A percentile compares a stretch with the other conserved stretches of the same genome.
Conservation (phyloP, 2,797 vertebrate species). For the Morus bassanus region DNA sequence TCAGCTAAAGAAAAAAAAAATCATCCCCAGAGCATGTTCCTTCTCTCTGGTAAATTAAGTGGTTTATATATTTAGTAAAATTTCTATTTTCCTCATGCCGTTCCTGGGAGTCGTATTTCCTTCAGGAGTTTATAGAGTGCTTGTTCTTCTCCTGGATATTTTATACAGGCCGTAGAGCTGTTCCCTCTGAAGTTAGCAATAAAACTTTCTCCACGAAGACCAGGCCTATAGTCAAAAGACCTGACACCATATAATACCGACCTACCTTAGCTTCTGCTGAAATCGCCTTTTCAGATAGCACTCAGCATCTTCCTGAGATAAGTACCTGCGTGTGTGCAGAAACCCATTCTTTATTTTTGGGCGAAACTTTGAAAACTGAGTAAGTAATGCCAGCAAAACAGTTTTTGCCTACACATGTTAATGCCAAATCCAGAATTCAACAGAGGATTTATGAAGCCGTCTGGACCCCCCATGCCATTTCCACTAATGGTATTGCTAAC, state of each 20-base stretch:
- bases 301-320: not conserved
- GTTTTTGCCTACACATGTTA: not conserved
- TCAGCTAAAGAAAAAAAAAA: not conserved
- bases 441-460: not conserved
- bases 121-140: not conserved
- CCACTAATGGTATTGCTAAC: not conserved
- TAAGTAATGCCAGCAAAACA: not conserved
- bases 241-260: not conserved
- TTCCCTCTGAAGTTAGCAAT: not conserved
- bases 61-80: not conserved
- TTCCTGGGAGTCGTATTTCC: not conserved
- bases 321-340: not conserved
- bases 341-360: not conserved
- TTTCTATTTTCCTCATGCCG: not conserved
- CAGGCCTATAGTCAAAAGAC: not conserved
- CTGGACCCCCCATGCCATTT: not conserved
- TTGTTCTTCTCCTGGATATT: not conserved
- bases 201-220: not conserved
- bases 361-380: not conserved
- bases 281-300: not conserved
- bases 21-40: not conserved
- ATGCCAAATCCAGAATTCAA: not conserved
- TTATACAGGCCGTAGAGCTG: not conserved
- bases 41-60: not conserved
- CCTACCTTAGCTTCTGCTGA: not conserved